phyloP scores from a whole-genome alignment of 2,797 vertebrate genomes.

The Aplochiton taeniatus region DNA sequence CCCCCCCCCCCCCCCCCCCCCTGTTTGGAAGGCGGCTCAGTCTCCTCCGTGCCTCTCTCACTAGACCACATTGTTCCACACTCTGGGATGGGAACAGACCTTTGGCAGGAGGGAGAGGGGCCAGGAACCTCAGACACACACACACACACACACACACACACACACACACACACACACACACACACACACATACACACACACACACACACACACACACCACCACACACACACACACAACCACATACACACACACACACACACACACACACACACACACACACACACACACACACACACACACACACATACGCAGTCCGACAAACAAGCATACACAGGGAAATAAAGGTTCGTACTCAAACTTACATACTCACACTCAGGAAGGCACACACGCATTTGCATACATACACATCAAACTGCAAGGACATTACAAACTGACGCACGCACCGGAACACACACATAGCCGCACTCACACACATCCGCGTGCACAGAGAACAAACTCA shows the following conservation, averaged over 20 bases:
- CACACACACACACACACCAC: neutral
- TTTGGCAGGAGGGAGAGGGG: constrained; percentile 62
- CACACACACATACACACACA: too few species aligned
- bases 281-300: neutral
- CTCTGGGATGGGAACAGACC: too few species aligned
- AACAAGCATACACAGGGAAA: constrained; percentile 47
- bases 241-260: constrained; percentile 2
- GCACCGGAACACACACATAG: constrained; percentile 31
- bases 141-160: neutral
- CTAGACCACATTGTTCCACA: too few species aligned
- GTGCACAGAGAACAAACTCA: constrained; percentile 74
- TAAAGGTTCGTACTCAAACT: constrained; percentile 29
- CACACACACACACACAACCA: constrained; percentile 6
- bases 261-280: neutral
- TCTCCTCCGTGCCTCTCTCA: too few species aligned
- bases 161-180: too few species aligned
- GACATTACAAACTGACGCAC: constrained; percentile 28
- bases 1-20: too few species aligned
- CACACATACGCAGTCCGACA: neutral
- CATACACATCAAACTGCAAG: constrained; percentile 66
- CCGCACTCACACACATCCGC: neutral
- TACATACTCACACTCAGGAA: constrained; percentile 20
- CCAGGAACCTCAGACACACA: constrained; percentile 77
- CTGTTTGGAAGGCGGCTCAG: too few species aligned
- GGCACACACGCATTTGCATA: neutral